Evolutionary conservation across 2,888 invertebrate genomes (phyloP).

Genomic region (Desoria tigrina): DNA sequence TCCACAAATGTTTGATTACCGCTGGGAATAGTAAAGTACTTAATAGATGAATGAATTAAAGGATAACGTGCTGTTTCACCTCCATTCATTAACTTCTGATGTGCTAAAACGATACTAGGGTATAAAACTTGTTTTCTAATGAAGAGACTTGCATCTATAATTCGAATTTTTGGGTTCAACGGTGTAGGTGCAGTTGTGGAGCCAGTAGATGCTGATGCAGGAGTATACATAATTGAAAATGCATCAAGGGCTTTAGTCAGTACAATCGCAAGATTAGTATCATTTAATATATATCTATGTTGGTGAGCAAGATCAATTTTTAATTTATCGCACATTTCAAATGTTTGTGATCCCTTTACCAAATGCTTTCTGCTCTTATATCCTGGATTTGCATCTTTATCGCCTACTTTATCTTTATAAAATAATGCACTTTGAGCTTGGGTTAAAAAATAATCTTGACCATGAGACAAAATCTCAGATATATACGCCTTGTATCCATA

Average conservation of each 20-base stretch:
- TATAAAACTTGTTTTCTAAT: slow-evolving; percentile 43
- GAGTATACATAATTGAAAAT: slow-evolving; percentile 29
- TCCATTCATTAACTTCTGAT: slow-evolving; percentile 43
- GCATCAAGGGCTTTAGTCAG: slow-evolving; percentile 30
- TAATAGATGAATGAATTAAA: slow-evolving; percentile 36
- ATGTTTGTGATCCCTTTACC: slow-evolving; percentile 17
- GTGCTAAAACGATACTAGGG: slow-evolving; percentile 46
- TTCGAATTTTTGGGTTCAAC: slow-evolving; percentile 21
- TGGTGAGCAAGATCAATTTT: slow-evolving; percentile 37
- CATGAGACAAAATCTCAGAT: slow-evolving; percentile 18
- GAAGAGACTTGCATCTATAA: slow-evolving; percentile 45
- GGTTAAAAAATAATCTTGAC: slow-evolving; percentile 11
- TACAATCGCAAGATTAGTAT: slow-evolving; percentile 20
- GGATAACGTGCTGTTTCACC: slow-evolving; percentile 48
- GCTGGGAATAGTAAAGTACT: slow-evolving; percentile 45
- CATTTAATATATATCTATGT: slow-evolving; percentile 35
- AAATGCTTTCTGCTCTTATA: slow-evolving; percentile 19
- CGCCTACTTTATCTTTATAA: slow-evolving; percentile 21
- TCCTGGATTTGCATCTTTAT: slow-evolving; percentile 20
- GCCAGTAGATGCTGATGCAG: neutral
- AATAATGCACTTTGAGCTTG: slow-evolving; percentile 28
- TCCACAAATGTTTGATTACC: slow-evolving; percentile 52
- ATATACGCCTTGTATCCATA: slow-evolving; percentile 23
- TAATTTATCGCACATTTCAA: slow-evolving; percentile 37
- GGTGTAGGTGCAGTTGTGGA: neutral